Evolutionary conservation across 2,797 vertebrate species (phyloP), one percentile per base, ranked within the genome.

Genomic region (Halcyon chelicuti): DNA sequence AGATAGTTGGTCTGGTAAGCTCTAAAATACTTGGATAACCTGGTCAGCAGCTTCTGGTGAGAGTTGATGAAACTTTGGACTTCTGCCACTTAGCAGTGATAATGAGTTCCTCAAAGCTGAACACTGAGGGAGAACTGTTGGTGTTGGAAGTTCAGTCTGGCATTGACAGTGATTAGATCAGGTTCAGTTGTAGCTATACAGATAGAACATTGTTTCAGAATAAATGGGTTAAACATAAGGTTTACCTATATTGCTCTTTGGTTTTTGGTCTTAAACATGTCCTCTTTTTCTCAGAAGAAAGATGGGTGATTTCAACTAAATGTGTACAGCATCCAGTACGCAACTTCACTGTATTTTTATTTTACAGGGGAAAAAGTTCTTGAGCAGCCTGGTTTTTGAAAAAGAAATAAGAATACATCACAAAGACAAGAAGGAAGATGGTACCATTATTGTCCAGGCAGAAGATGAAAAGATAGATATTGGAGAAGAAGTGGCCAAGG

Each of bases 401-500:
- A 98, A 98, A 93, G 95, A 98, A 93, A 95, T 98, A 72, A 98
- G 97, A 94, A 93, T 98, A 89, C 96, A 39, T 86, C 96, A 97
- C 83, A 98, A 98, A 98, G 97, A 95, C 8, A 96, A 92, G n/a
- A 97, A 96, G 77, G 88, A 97, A 77, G 98, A 98, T 93, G 98
- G 98, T 60, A 98, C 98, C 22, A 61, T 98, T 90, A 82, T 98
- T 92, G 98, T 97, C 58, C 97, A 98, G 63, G 98, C 98, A 20
- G 97, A 98, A 55, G 97, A 98, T 90, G 98, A 97, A 70, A 94
- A 89, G 63, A 88, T 97, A 74, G 97, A 98, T 94, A 97, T 98
- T 89, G 98, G 98, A 39, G 98, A 98, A 95, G 98, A 98, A 81
- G 95, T 99, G 51, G 94, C 94, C 77, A 98, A 98, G 74, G 98